These are phyloP conservation scores for Chionis minor DNA, from an alignment of 2,113 vertebrate genomes.

Conservation along the genomic window DNA sequence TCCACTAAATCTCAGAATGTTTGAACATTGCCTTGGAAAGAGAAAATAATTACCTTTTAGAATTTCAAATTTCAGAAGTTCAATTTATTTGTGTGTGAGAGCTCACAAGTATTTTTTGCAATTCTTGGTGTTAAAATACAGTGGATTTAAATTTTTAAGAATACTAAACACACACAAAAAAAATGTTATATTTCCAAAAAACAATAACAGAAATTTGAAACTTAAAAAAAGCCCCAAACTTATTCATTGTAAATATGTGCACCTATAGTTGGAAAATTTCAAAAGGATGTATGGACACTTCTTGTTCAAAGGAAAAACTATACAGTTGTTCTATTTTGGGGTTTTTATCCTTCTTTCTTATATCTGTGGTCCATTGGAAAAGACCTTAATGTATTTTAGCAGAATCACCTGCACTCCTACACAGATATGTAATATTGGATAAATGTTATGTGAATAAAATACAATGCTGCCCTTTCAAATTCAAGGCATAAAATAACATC, in stretches of 20 bases:
- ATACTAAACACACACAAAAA: background rate
- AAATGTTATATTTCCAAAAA: background rate
- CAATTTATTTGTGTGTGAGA: background rate
- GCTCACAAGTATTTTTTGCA: accelerated
- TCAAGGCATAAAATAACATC: background rate
- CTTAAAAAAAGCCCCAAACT: accelerated
- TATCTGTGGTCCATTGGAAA: background rate
- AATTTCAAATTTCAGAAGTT: background rate
- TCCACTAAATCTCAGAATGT: background rate
- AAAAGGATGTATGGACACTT: background rate
- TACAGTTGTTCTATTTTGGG: background rate
- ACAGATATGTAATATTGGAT: background rate
- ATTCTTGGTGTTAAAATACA: background rate
- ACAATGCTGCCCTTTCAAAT: background rate
- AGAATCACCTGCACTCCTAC: background rate
- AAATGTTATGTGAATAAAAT: background rate
- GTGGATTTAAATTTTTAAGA: background rate
- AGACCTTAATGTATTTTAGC: background rate
- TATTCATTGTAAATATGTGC: background rate
- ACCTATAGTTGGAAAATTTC: background rate
- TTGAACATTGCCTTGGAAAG: background rate
- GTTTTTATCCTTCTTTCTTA: background rate
- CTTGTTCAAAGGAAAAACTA: background rate
- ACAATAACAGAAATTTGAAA: background rate
- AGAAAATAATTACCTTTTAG: background rate